Conservation (phyloP, 2,797 vertebrate species). For the Staurois parvus region DNA sequence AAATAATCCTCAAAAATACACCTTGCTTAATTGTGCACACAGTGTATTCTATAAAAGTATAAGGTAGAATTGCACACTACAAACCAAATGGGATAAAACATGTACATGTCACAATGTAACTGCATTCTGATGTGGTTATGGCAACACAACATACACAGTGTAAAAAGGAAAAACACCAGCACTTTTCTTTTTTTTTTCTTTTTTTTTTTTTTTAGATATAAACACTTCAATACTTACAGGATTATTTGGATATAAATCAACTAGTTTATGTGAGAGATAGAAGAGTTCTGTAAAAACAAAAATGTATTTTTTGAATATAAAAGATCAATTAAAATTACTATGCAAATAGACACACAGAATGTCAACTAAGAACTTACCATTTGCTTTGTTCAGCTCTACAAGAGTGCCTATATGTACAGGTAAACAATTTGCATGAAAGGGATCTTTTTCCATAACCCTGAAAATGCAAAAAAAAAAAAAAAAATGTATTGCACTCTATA, state of each 20-base stretch:
- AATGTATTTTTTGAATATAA: constrained; percentile 40
- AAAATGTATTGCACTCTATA: too few species aligned
- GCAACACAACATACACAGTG: neutral
- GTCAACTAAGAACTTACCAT: constrained; percentile 80
- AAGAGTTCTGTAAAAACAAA: constrained; percentile 86
- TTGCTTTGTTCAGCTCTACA: constrained; percentile 97
- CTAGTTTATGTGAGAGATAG: constrained; percentile 98
- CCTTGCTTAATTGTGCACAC: too few species aligned
- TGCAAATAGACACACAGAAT: neutral
- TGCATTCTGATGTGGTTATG: too few species aligned
- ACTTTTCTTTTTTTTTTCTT: too few species aligned
- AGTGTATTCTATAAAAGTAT: too few species aligned
- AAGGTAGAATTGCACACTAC: too few species aligned
- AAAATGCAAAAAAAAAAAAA: constrained; percentile 65
- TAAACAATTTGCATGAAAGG: constrained; percentile 97
- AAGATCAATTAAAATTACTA: neutral
- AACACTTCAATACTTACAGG: constrained; percentile 84
- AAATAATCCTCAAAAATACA: too few species aligned
- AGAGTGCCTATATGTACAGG: constrained; percentile 98
- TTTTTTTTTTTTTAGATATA: too few species aligned
- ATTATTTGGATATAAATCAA: constrained; percentile 98
- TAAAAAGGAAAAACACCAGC: neutral
- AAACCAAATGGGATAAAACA: too few species aligned
- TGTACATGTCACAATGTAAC: too few species aligned
- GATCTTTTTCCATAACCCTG: constrained; percentile 98